Percentiles rank a stretch among this genome's conserved stretches.
Evolutionary conservation across 2,888 invertebrate genomes (phyloP).

Genomic region (Caenorhabditis drosophilae): DNA sequence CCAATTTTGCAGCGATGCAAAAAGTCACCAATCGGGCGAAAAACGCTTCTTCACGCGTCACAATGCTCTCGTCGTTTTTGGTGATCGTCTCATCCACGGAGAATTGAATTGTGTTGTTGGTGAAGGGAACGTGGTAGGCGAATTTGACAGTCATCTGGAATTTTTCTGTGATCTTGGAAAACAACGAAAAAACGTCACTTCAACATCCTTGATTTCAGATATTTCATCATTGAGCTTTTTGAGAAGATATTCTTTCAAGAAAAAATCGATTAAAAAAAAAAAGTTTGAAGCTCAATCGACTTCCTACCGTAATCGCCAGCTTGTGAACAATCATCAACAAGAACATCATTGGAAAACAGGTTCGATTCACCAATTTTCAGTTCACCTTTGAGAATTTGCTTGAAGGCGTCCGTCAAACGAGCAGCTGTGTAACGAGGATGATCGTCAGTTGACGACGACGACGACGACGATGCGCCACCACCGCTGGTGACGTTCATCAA

Average conservation of each 20-base stretch:
- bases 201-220: background rate
- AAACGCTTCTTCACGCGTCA: conserved; percentile 19
- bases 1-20: background rate
- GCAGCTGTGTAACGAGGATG: conserved; percentile 31
- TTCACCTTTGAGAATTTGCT: conserved; percentile 22
- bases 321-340: conserved; percentile 17
- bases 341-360: conserved; percentile 14
- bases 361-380: conserved; percentile 17
- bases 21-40: conserved; percentile 19
- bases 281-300: no score
- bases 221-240: background rate
- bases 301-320: conserved; percentile 25
- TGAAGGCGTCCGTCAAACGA: conserved; percentile 14
- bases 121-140: conserved; percentile 28
- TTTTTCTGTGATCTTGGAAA: background rate
- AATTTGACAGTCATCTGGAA: conserved; percentile 15
- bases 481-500: no score
- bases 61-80: conserved; percentile 5
- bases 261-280: no score
- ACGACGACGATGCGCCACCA: no score
- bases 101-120: conserved; percentile 24
- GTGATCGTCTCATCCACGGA: conserved; percentile 25
- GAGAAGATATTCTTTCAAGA: background rate
- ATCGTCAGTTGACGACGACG: conserved; percentile 17
- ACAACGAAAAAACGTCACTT: no score